Base-by-base conservation (phyloP, 2,797 vertebrate genomes). In the Perdix hodgsoniae region DNA sequence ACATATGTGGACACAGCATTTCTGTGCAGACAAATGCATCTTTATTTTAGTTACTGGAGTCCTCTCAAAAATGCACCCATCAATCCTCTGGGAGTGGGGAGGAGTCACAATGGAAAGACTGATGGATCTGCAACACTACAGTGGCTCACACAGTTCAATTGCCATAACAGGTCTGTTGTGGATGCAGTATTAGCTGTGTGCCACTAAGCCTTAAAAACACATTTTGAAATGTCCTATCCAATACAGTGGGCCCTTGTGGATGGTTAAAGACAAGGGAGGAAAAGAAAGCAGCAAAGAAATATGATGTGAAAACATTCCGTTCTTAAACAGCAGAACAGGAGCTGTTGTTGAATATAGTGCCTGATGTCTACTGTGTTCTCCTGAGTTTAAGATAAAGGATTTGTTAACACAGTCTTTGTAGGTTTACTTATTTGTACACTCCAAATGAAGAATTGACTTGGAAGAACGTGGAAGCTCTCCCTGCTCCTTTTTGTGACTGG, bases 41-140 rank as follows among this genome's bases (percentile, higher is more conserved):
- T 94, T 95, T 95, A 93, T 95, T 95, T 94, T 86, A 90, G 91
- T 76, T 91, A 75, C 81, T 95, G 96, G 93, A 95, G 61, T 67
- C 44, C 64, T 93, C 90, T 95, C 94, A 95, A 96, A 92, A 94
- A 94, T 13, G 45, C 33, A 24, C n/a, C 92, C 83, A 59, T 84
- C 95, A 96, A 92, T 93, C 93, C 92, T 94, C 7, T 0, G 22
- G 83, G 93, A 93, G 35, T 0, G 0, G 91, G 91, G 90, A 94
- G 94, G 83, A 91, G 89, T 64, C 87, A 83, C 83, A 63, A 75
- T 74, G 86, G 94, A 97, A 96, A 95, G 83, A 89, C 35, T 95
- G 94, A 95, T 82, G 64, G 88, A 70, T 83, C 44, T 14, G 35
- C 92, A 44, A 75, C 75, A 10, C 33, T 7, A 3, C 26, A n/a